phyloP scores from a whole-genome alignment of 2,888 invertebrate species.

The Gymnoscelis rufifasciata region DNA sequence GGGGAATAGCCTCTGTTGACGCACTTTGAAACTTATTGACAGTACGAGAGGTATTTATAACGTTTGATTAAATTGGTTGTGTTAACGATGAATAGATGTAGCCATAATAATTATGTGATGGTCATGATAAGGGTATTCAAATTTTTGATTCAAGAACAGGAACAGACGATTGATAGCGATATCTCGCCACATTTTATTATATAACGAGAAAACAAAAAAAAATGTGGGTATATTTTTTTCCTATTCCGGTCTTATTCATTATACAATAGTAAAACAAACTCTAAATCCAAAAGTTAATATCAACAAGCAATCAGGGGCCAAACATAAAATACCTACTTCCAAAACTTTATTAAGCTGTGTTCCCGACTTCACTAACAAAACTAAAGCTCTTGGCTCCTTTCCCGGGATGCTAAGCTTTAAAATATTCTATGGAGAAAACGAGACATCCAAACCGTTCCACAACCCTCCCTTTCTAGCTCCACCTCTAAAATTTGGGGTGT shows the following conservation, averaged over 20 bases:
- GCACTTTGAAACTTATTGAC: conserved; percentile 57
- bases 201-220: too few relatives aligned
- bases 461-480: conserved; percentile 23
- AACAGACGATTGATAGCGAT: too few relatives aligned
- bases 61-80: conserved; percentile 20
- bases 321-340: conserved; percentile 26
- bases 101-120: background rate
- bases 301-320: conserved; percentile 21
- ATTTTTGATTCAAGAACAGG: too few relatives aligned
- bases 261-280: too few relatives aligned
- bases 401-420: conserved; percentile 50
- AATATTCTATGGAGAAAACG: conserved; percentile 37
- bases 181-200: too few relatives aligned
- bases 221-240: too few relatives aligned
- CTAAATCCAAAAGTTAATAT: conserved; percentile 6
- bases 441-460: conserved; percentile 23
- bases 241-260: too few relatives aligned
- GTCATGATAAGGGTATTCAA: too few relatives aligned
- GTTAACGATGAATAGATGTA: conserved; percentile 17
- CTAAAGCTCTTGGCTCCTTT: conserved; percentile 49
- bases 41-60: conserved; percentile 41
- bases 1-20: conserved; percentile 51
- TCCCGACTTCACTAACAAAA: conserved; percentile 39
- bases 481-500: conserved; percentile 16
- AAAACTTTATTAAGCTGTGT: conserved; percentile 41